These are phyloP conservation scores for Thamnaconus septentrionalis DNA, from an alignment of 2,113 vertebrate genomes.

Conservation along the genomic window DNA sequence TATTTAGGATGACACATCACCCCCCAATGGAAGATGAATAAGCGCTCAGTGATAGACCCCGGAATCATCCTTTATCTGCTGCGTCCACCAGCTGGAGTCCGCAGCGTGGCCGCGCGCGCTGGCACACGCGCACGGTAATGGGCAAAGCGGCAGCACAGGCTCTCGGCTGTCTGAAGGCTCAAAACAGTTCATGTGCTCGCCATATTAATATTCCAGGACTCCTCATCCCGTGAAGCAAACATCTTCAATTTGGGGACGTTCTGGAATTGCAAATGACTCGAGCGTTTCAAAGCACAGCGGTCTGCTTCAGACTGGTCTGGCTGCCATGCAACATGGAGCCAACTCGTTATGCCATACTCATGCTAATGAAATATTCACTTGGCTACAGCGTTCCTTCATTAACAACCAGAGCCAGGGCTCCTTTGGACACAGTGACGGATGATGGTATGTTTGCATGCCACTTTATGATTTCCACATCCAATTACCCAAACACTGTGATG, in stretches of 20 bases:
- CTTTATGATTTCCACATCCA: background rate
- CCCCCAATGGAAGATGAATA: constrained; percentile 73
- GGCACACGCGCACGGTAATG: constrained; percentile 12
- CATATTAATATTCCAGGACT: constrained; percentile 29
- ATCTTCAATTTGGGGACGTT: background rate
- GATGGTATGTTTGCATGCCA: background rate
- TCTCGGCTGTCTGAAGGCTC: constrained; percentile 13
- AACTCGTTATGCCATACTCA: constrained; percentile 5
- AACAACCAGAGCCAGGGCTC: background rate
- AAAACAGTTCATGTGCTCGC: constrained; percentile 3
- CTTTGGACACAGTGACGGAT: background rate
- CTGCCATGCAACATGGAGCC: background rate
- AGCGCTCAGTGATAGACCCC: constrained; percentile 68
- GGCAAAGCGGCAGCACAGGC: background rate
- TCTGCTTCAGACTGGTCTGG: constrained; percentile 8
- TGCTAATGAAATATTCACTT: constrained; percentile 10
- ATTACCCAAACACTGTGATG: background rate
- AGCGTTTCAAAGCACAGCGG: constrained; percentile 15
- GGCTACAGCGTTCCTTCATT: background rate
- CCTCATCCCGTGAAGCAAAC: constrained; percentile 19
- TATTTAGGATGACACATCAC: constrained; percentile 79
- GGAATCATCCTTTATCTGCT: constrained; percentile 73
- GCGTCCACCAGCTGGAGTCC: constrained; percentile 65
- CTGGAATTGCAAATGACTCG: constrained; percentile 24
- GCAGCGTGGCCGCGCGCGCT: constrained; percentile 19